Conservation (phyloP, 2,888 invertebrate genomes). For the Rosalia funebris region DNA sequence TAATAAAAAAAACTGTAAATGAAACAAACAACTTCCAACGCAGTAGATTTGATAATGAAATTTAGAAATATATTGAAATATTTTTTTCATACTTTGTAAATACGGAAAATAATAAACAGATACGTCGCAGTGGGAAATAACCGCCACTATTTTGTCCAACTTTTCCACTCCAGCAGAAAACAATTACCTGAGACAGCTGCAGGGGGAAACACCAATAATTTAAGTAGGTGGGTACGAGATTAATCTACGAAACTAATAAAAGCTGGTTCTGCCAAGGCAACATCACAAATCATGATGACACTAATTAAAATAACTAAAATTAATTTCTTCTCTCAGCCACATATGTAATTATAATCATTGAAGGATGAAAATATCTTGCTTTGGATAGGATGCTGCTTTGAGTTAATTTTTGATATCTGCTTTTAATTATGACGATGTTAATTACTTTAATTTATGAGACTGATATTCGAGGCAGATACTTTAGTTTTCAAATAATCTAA, state of each 20-base stretch:
- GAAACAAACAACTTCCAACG: no score
- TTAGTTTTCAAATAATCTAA: constrained; percentile 2
- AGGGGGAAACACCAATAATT: constrained; percentile 17
- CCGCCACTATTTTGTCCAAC: background rate
- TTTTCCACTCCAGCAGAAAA: background rate
- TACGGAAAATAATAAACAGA: no score
- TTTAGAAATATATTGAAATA: no score
- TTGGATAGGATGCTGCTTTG: background rate
- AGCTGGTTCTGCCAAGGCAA: constrained; percentile 29
- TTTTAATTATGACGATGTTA: constrained; percentile 9
- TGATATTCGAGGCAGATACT: background rate
- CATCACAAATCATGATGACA: constrained; percentile 38
- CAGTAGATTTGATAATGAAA: no score
- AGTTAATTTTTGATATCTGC: constrained; percentile 12
- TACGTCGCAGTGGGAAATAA: no score
- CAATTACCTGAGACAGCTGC: constrained; percentile 3
- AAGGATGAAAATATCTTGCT: constrained; percentile 8
- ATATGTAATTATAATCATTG: constrained; percentile 21
- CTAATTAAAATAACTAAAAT: constrained; percentile 40
- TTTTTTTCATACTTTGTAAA: no score
- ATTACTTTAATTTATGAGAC: constrained; percentile 10
- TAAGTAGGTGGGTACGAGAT: constrained; percentile 25
- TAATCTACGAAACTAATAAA: constrained; percentile 38
- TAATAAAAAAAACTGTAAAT: no score
- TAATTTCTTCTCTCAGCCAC: constrained; percentile 35